phyloP scores from a whole-genome alignment of 2,797 vertebrate species.

The Anas acuta region DNA sequence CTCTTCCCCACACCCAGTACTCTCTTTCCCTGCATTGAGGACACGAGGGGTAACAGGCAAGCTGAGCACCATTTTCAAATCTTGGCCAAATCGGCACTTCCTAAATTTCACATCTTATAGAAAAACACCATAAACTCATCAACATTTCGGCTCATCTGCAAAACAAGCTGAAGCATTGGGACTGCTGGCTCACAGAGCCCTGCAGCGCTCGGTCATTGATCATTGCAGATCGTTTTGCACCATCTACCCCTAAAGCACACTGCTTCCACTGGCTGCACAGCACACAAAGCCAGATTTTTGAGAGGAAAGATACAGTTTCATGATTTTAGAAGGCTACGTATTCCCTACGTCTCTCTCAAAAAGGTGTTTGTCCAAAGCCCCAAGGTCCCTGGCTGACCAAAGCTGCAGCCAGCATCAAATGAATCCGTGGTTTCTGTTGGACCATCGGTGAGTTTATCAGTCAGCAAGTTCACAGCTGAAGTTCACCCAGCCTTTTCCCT shows the following conservation, averaged over 20 bases:
- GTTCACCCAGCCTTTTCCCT: not conserved
- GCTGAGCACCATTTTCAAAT: rapidly evolving
- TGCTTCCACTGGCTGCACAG: not conserved
- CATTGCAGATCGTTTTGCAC: not conserved
- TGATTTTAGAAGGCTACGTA: rapidly evolving
- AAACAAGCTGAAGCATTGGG: not conserved
- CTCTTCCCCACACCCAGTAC: not conserved
- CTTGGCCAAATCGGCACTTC: not conserved
- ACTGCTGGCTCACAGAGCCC: not conserved
- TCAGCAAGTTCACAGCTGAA: not conserved
- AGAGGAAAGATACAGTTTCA: not conserved
- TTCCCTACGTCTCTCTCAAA: not conserved
- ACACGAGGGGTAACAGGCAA: not conserved
- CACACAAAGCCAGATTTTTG: not conserved
- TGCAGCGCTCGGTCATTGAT: not conserved
- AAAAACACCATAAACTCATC: not conserved
- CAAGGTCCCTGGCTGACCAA: not conserved
- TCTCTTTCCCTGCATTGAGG: not conserved
- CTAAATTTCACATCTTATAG: not conserved
- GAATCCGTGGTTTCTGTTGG: not conserved
- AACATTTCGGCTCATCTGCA: not conserved
- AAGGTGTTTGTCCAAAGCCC: not conserved
- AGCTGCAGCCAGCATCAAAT: not conserved
- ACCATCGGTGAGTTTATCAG: not conserved
- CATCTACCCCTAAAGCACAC: not conserved